phyloP scores from a whole-genome alignment of 2,797 vertebrate genomes.

The Alcedo atthis region DNA sequence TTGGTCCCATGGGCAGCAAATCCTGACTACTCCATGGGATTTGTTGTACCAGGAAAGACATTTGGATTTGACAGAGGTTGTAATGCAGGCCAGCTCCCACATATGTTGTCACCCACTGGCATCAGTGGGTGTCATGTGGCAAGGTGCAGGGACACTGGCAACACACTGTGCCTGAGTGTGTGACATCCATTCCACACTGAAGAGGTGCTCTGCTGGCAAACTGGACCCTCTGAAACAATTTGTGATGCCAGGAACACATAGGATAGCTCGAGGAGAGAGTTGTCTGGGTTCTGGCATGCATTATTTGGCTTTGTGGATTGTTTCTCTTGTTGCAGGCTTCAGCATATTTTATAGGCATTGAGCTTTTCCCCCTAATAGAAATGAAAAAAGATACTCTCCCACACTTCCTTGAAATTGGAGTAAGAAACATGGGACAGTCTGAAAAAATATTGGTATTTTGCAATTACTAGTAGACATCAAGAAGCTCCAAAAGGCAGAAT shows the following conservation, averaged over 20 bases:
- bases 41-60: neutral
- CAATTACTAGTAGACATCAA: neutral
- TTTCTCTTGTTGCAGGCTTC: neutral
- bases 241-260: fast-evolving
- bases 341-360: neutral
- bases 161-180: no score
- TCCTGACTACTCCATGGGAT: neutral
- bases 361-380: neutral
- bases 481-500: neutral
- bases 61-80: fast-evolving
- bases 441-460: neutral
- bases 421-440: neutral
- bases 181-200: fast-evolving
- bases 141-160: neutral
- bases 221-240: neutral
- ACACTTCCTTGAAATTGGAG: neutral
- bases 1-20: neutral
- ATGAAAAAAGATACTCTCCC: neutral
- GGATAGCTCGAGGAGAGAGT: neutral
- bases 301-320: neutral
- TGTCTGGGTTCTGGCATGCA: neutral
- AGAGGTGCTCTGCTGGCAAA: neutral
- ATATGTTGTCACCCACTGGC: no score
- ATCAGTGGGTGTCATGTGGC: no score
- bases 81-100: fast-evolving